These are phyloP conservation scores for Nibea albiflora DNA, from an alignment of 2,113 vertebrate species.

Conservation along the genomic window DNA sequence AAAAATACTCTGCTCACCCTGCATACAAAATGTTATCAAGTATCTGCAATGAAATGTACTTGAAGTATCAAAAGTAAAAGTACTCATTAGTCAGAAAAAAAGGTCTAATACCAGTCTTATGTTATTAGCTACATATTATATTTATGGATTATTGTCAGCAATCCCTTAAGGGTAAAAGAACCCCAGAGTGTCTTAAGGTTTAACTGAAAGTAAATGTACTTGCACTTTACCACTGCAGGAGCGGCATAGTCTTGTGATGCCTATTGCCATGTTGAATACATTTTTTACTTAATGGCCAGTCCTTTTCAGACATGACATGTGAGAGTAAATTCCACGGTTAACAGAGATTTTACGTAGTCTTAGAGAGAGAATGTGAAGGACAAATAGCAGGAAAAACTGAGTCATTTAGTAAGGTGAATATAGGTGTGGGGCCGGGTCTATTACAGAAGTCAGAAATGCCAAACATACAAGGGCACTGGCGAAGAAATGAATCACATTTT, in stretches of 20 bases:
- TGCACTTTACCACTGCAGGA: not conserved
- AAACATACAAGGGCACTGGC: not conserved
- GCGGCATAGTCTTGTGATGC: not conserved
- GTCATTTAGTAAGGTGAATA: slow-evolving; percentile 15
- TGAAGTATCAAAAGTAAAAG: not conserved
- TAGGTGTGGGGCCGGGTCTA: not conserved
- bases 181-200: not conserved
- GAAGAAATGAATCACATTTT: slow-evolving; percentile 33
- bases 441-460: slow-evolving; percentile 4
- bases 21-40: too few relatives aligned
- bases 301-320: not conserved
- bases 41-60: not conserved
- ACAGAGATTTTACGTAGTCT: too few relatives aligned
- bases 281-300: not conserved
- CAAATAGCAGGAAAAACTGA: slow-evolving; percentile 18
- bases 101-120: not conserved
- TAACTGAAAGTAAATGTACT: not conserved
- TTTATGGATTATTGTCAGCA: not conserved
- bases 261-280: not conserved
- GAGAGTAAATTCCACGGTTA: not conserved
- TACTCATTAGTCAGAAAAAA: not conserved
- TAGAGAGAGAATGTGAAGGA: not conserved
- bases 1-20: not conserved
- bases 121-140: not conserved
- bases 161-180: too few relatives aligned